A percentile compares a stretch with the other conserved stretches of the same genome.
Conservation (phyloP, 2,797 vertebrate genomes). For the Carduelis carduelis region DNA sequence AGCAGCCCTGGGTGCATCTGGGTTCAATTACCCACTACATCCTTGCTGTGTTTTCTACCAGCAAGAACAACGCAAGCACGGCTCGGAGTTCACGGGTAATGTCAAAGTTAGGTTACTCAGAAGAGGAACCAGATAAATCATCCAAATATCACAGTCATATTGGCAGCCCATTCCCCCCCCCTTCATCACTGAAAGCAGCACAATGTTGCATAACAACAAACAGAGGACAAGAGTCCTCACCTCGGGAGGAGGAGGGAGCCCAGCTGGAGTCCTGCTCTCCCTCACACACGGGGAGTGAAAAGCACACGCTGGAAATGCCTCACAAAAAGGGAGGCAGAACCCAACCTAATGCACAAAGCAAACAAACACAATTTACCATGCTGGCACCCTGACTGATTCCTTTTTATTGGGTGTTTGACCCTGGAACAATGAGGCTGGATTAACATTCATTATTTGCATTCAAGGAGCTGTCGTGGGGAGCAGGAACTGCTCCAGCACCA, state of each 20-base stretch:
- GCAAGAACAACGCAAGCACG: slow-evolving; percentile 79
- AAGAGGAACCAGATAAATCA: slow-evolving; percentile 75
- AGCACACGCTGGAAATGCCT: not conserved
- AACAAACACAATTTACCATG: slow-evolving; percentile 9
- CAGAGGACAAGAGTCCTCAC: slow-evolving; percentile 42
- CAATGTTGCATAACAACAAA: slow-evolving; percentile 50
- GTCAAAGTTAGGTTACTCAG: slow-evolving; percentile 79
- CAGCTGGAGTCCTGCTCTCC: not conserved
- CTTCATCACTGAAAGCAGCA: not conserved
- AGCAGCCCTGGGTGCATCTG: slow-evolving; percentile 88
- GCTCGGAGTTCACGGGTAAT: slow-evolving; percentile 78
- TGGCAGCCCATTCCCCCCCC: not conserved
- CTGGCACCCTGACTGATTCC: not conserved
- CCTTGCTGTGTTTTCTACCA: slow-evolving; percentile 79
- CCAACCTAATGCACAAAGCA: not conserved
- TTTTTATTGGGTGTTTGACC: not conserved
- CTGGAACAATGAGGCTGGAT: slow-evolving; percentile 1
- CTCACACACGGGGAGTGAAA: not conserved
- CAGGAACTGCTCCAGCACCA: not conserved
- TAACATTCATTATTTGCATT: slow-evolving; percentile 8
- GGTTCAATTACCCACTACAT: slow-evolving; percentile 95
- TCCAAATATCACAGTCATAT: slow-evolving; percentile 47
- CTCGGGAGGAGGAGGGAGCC: not conserved
- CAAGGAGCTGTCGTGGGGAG: not conserved
- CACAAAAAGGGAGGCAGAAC: not conserved